phyloP scores from a whole-genome alignment of 2,113 vertebrate species.

The Thomomys bottae region DNA sequence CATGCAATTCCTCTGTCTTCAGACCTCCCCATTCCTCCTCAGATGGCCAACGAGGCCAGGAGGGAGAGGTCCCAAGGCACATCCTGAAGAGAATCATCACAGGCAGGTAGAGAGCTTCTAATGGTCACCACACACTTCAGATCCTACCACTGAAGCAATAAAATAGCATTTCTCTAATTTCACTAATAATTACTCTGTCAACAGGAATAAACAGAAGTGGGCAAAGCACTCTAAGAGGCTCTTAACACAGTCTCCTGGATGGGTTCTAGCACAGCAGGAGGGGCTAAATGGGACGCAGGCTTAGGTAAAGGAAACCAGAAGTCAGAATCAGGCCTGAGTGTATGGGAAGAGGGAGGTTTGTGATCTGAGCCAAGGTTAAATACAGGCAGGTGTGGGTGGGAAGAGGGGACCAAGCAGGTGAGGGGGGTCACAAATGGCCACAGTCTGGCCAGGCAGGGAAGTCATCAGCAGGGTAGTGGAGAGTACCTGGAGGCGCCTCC shows the following conservation, averaged over 20 bases:
- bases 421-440: conserved; percentile 62
- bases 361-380: conserved; percentile 50
- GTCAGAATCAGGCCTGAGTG: conserved; percentile 29
- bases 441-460: conserved; percentile 59
- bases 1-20: background rate
- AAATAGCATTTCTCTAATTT: background rate
- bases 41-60: background rate
- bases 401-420: conserved; percentile 64
- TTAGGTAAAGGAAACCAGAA: conserved; percentile 38
- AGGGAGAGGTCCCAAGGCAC: background rate
- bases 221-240: background rate
- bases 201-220: conserved; percentile 36
- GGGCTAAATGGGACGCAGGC: background rate
- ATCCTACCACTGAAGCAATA: background rate
- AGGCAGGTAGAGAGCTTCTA: background rate
- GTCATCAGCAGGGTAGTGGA: conserved; percentile 66
- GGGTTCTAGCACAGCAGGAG: background rate
- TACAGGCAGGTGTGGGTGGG: conserved; percentile 57
- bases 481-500: conserved; percentile 74
- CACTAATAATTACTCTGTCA: conserved; percentile 19
- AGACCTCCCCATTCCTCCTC: rapidly evolving
- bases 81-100: background rate
- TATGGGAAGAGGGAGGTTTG: background rate
- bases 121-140: background rate
- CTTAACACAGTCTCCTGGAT: background rate